Base-by-base conservation (phyloP, 2,888 invertebrate species). In the Hypercompe scribonia region DNA sequence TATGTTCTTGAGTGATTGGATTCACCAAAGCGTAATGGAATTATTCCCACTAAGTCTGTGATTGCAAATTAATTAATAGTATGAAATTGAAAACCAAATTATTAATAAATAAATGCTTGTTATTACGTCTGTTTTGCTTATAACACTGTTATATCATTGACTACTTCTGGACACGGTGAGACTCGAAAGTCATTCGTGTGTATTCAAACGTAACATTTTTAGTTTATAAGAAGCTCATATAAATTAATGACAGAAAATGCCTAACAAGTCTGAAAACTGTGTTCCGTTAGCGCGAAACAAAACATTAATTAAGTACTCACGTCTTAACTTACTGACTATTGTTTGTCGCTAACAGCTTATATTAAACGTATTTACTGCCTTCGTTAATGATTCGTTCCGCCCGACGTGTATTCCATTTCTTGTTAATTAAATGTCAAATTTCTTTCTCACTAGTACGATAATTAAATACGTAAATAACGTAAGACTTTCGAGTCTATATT, bases 331-430 rank as follows among this genome's bases (percentile, higher is more conserved):
- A 76, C 74, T 75, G 78, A 82, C 77, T 78, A 80, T 80, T 79
- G 83, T 79, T 84, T 79, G 70, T 73, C 67, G 72, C 68, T 82
- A 31, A 79, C 81, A 80, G 61, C 80, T 75, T 83, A 81, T 82
- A 84, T 82, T 84, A 81, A 78, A 74, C 75, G 71, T 70, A 69
- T 75, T 71, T 77, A 75, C 77, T 81, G 77, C 69, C 46, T 77
- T 84, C 83, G 85, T 88, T 86, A 86, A 84, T 84, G 81, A 85
- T 88, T 85, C 83, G 73, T 70, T 76, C 73, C 81, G 80, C 74
- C 76, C 78, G 74, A 77, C 79, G 78, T 78, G 78, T 77, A 80
- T 77, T 81, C 75, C 65, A 73, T 75, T 79, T 80, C 80, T 80
- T 71, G 76, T 71, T 70, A 36, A 70, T 70, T 78, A 76, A 81